phyloP scores from a whole-genome alignment of 2,888 invertebrate species.

The Cataglyphis livida region DNA sequence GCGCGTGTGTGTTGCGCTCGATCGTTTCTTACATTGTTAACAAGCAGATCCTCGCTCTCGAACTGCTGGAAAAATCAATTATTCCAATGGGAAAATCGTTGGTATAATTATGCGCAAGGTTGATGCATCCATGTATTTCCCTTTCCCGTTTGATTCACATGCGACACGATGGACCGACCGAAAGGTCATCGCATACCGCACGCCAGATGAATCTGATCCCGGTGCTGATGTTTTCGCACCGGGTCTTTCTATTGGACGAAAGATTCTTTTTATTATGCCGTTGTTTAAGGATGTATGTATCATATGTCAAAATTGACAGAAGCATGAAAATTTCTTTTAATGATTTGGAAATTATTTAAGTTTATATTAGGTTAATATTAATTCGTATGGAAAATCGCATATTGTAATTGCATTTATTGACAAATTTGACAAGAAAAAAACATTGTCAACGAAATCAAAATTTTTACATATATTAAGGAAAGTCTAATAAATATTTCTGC shows the following conservation, averaged over 20 bases:
- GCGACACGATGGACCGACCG: slow-evolving; percentile 64
- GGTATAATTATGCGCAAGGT: slow-evolving; percentile 69
- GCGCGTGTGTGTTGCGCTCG: neutral
- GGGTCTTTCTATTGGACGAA: slow-evolving; percentile 26
- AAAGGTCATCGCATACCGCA: slow-evolving; percentile 56
- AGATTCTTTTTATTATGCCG: slow-evolving; percentile 10
- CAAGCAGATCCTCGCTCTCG: slow-evolving; percentile 32
- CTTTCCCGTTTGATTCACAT: slow-evolving; percentile 71
- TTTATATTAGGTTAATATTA: too few species aligned
- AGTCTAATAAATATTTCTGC: too few species aligned
- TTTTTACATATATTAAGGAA: too few species aligned
- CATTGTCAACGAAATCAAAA: too few species aligned
- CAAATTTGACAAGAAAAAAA: too few species aligned
- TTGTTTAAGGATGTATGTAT: neutral
- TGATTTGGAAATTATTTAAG: too few species aligned
- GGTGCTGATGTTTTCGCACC: neutral
- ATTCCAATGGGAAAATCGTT: slow-evolving; percentile 68
- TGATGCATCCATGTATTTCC: slow-evolving; percentile 63
- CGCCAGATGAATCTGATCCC: slow-evolving; percentile 41
- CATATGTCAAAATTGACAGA: too few species aligned
- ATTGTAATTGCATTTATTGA: too few species aligned
- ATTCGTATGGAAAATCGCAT: too few species aligned
- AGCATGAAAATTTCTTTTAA: too few species aligned
- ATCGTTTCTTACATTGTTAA: slow-evolving; percentile 33
- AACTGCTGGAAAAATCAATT: slow-evolving; percentile 56